Base-by-base conservation (phyloP, 1,140 invertebrate genomes). In the Cecropterus lyciades region DNA sequence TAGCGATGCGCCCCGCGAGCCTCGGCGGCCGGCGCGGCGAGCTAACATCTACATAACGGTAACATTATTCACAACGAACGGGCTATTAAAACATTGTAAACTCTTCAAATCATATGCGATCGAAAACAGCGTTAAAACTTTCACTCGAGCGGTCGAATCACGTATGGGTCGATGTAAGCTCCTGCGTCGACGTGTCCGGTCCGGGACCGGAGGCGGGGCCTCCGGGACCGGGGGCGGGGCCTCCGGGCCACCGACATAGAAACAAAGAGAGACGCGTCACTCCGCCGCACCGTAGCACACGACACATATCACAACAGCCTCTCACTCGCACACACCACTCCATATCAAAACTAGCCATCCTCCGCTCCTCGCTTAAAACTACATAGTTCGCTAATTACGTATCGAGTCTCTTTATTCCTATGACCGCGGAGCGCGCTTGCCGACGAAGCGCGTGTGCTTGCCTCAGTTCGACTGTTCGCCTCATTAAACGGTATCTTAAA, bases 351-450 rank as follows among this genome's bases (percentile, higher is more conserved):
- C 45, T 17, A 3, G 27, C 46, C n/a, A 7, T 8, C 43, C n/a
- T 40, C 46, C 53, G 53, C 16, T 56, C 14, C 37, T 20, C 40
- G 49, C 49, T 40, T 62, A 62, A 20, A 49, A 37, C 59, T 62
- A 62, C 30, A 62, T 49, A 62, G 16, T 49, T 51, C 17, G 16
- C 59, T 62, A 62, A 62, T 62, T 62, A 62, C 59, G 59, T 62
- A 62, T 62, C 59, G 59, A 62, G 45, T 62, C 45, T 62, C 59
- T 49, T 51, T 62, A 62, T 51, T 51, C 46, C 59, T 62, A 62
- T 37, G 59, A 51, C 51, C 59, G 46, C 13, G 16, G 30, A 30
- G 45, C 45, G n/a, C 55, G 57, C 57, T 48, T 24, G 43, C 27
- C 24, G 57, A 16, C 52, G 33, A 40, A 14, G 40, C 40, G 40